Evolutionary conservation across 2,888 invertebrate species (phyloP).

Genomic region (Limulus polyphemus): DNA sequence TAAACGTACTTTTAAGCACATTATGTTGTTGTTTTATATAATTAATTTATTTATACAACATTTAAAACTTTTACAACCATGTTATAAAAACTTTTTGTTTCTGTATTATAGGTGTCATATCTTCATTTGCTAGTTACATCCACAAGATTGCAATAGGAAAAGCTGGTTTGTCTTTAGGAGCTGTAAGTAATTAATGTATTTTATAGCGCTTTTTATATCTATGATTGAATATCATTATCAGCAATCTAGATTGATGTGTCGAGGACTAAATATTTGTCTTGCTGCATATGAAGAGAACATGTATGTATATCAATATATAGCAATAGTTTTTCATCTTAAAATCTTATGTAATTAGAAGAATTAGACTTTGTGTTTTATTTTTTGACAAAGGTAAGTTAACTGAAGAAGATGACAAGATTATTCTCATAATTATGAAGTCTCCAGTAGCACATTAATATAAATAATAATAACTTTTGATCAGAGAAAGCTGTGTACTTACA

Average conservation of each 20-base stretch:
- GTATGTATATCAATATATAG: slow-evolving; percentile 6
- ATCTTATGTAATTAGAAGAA: too few species aligned
- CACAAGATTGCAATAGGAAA: slow-evolving; percentile 58
- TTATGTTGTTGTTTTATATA: background rate
- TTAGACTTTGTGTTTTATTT: too few species aligned
- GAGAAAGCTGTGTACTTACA: too few species aligned
- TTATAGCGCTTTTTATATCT: background rate
- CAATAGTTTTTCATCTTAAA: too few species aligned
- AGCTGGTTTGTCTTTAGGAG: slow-evolving; percentile 74
- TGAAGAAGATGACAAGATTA: too few species aligned
- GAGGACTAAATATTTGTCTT: background rate
- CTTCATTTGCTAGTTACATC: slow-evolving; percentile 69
- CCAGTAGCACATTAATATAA: too few species aligned
- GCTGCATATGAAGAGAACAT: background rate
- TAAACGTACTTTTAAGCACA: too few species aligned
- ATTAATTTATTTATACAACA: background rate
- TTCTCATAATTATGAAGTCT: too few species aligned
- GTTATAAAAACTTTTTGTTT: background rate
- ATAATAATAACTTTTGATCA: too few species aligned
- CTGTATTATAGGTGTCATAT: slow-evolving; percentile 49
- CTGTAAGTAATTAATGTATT: slow-evolving; percentile 50
- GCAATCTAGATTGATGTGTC: background rate
- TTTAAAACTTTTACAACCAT: background rate
- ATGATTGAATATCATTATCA: background rate
- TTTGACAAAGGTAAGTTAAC: too few species aligned